Conservation (phyloP, 2,888 invertebrate genomes). For the Rapana venosa region DNA sequence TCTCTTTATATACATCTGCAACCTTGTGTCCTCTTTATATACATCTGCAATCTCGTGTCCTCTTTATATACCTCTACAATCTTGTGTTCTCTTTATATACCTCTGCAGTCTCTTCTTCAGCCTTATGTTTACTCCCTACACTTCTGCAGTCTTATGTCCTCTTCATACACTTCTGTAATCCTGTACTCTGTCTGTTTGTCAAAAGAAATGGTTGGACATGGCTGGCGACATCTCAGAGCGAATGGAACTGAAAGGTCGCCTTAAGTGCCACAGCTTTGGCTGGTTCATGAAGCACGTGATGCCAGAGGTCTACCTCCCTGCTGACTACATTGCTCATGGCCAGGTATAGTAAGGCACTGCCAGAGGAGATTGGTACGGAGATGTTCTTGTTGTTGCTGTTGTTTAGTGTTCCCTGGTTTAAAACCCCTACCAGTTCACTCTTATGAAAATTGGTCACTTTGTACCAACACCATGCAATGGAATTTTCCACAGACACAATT, state of each 20-base stretch:
- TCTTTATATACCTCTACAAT: not conserved
- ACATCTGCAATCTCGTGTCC: not conserved
- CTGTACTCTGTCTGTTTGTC: not conserved
- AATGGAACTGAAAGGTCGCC: slow-evolving; percentile 86
- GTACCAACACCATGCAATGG: too few relatives aligned
- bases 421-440: too few relatives aligned
- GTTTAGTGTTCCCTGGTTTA: not conserved
- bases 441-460: too few relatives aligned
- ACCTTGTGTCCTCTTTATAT: not conserved
- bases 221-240: slow-evolving; percentile 91
- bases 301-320: slow-evolving; percentile 98
- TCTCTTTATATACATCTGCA: not conserved
- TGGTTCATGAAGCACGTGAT: slow-evolving; percentile 99
- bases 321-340: slow-evolving; percentile 96
- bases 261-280: slow-evolving; percentile 96
- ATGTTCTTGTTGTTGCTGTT: not conserved
- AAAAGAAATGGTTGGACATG: not conserved
- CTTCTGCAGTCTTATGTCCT: not conserved
- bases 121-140: not conserved
- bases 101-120: not conserved
- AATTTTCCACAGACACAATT: too few relatives aligned
- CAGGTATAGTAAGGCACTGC: slow-evolving; percentile 85
- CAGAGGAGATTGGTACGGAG: too few relatives aligned
- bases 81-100: not conserved
- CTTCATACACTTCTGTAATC: not conserved